Percentiles rank a stretch among this genome's conserved stretches.
Conservation (phyloP, 2,888 invertebrate genomes). For the Lysandra coridon region DNA sequence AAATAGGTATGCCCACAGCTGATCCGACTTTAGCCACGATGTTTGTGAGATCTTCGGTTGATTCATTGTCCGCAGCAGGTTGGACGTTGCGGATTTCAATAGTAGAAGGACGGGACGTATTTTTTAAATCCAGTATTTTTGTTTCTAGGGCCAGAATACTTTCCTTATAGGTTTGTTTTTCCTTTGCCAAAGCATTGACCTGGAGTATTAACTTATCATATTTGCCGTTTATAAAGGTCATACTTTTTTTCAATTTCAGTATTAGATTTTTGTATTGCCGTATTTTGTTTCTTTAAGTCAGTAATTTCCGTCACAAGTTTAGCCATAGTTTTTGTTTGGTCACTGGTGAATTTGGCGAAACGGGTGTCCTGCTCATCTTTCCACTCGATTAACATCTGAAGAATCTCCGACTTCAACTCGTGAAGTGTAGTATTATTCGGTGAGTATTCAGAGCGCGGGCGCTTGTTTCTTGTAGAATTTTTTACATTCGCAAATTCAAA, state of each 20-base stretch:
- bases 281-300: neutral
- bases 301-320: neutral
- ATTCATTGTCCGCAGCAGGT: neutral
- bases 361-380: neutral
- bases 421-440: neutral
- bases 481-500: neutral
- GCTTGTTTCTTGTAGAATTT: neutral
- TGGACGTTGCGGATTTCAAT: neutral
- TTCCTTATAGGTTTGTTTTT: neutral
- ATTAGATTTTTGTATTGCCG: neutral
- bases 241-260: neutral
- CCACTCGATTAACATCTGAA: neutral
- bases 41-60: neutral
- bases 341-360: neutral
- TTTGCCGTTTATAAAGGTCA: neutral
- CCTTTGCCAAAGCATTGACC: neutral
- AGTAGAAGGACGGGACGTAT: neutral
- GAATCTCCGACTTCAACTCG: neutral
- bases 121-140: neutral
- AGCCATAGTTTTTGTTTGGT: neutral
- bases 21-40: neutral
- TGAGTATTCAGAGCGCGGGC: neutral
- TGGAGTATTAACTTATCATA: neutral
- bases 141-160: neutral
- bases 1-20: neutral